phyloP scores from a whole-genome alignment of 2,113 vertebrate species.

The Cariama cristata region DNA sequence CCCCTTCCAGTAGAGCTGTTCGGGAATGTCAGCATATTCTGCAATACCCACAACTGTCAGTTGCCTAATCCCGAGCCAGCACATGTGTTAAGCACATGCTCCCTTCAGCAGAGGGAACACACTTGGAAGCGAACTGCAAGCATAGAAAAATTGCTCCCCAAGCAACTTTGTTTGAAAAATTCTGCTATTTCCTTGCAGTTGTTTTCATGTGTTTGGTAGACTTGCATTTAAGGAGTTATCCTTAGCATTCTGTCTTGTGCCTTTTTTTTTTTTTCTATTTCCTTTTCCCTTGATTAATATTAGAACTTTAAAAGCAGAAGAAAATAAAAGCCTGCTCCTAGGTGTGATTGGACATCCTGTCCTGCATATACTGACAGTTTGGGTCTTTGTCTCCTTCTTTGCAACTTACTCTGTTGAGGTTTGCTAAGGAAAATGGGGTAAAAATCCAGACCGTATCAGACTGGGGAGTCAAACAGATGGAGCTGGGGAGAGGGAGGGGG shows the following conservation, averaged over 20 bases:
- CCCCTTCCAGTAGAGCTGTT: neutral
- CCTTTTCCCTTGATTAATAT: neutral
- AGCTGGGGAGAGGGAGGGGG: neutral
- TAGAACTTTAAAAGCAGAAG: neutral
- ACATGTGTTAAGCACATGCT: conserved; percentile 66
- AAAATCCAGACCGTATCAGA: neutral
- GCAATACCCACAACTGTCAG: conserved; percentile 39
- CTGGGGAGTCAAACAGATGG: neutral
- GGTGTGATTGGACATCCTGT: neutral
- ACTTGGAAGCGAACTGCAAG: conserved; percentile 16
- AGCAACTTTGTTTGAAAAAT: conserved; percentile 6
- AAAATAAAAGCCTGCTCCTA: neutral
- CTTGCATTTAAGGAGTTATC: neutral
- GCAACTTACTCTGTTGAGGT: neutral
- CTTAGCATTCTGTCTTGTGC: neutral
- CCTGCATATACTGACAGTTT: neutral
- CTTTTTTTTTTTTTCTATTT: neutral
- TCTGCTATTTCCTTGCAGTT: neutral
- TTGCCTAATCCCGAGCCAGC: conserved; percentile 40
- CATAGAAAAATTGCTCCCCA: neutral
- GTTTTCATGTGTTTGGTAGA: neutral
- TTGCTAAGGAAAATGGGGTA: neutral
- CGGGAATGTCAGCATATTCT: conserved; percentile 29
- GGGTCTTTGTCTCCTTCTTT: neutral
- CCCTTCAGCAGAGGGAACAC: neutral